Conservation (phyloP, 2,113 vertebrate genomes). For the Excalfactoria chinensis region DNA sequence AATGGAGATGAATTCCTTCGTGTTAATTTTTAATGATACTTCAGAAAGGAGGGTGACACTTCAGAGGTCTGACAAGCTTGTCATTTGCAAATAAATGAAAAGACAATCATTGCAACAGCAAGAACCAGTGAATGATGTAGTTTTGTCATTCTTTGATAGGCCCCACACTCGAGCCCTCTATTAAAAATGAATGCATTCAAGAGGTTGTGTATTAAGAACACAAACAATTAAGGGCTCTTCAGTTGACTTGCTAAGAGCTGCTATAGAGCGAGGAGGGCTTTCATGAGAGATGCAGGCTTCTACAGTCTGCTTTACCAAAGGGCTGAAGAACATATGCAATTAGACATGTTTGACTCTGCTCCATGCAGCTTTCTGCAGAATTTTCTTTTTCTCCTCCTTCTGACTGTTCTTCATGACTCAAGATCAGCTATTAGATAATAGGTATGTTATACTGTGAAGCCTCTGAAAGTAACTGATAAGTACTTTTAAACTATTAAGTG, state of each 20-base stretch:
- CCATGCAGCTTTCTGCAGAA: conserved; percentile 37
- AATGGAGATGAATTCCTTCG: conserved; percentile 75
- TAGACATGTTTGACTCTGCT: conserved; percentile 67
- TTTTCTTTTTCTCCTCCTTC: conserved; percentile 56
- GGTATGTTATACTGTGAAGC: neutral
- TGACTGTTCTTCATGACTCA: neutral
- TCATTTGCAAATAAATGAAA: conserved; percentile 85
- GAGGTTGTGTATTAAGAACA: conserved; percentile 82
- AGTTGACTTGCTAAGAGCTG: conserved; percentile 80
- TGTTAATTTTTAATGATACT: conserved; percentile 76
- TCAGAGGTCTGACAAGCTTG: conserved; percentile 78
- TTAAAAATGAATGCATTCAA: conserved; percentile 88
- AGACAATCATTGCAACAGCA: conserved; percentile 76
- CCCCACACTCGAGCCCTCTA: conserved; percentile 78
- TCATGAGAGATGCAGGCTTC: conserved; percentile 66
- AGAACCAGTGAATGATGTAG: conserved; percentile 78
- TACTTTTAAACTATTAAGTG: neutral
- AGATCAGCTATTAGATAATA: neutral
- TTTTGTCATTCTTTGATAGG: conserved; percentile 81
- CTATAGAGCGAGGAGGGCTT: conserved; percentile 71
- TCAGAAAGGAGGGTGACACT: conserved; percentile 71
- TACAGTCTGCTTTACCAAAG: conserved; percentile 58
- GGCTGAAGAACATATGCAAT: conserved; percentile 68
- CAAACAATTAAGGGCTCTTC: conserved; percentile 86
- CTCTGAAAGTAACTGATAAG: neutral